Evolutionary conservation across 1,140 invertebrate genomes (phyloP).

Genomic region (Bathynomus jamesi): DNA sequence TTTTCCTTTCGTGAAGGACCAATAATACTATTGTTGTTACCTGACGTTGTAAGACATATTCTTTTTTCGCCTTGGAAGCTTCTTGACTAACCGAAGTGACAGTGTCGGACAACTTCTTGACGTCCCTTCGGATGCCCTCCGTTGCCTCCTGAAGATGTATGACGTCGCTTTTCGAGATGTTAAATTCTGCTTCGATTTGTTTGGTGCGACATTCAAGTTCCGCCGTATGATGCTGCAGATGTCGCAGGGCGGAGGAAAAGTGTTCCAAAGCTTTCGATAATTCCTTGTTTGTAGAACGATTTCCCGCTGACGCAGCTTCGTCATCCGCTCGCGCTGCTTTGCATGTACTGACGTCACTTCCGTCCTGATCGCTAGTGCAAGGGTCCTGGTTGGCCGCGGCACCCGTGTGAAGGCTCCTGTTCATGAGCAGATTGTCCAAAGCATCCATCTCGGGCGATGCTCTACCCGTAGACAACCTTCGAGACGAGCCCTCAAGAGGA

Average conservation of each 20-base stretch:
- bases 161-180: not conserved
- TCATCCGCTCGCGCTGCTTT: not conserved
- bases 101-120: not conserved
- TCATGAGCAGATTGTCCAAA: not conserved
- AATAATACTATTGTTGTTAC: not conserved
- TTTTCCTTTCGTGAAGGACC: too few relatives aligned
- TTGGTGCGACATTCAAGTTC: not conserved
- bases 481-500: too few relatives aligned
- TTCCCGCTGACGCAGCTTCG: not conserved
- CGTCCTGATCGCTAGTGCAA: not conserved
- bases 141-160: not conserved
- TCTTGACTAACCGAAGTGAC: not conserved
- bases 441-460: not conserved
- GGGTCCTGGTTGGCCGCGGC: not conserved
- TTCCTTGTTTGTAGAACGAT: not conserved
- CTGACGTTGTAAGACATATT: not conserved
- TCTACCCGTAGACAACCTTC: not conserved
- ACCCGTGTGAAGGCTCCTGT: not conserved
- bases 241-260: not conserved
- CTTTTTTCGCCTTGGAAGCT: not conserved
- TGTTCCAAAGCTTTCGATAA: not conserved
- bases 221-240: not conserved
- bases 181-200: not conserved
- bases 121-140: not conserved
- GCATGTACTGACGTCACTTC: not conserved